Conservation (phyloP, 2,888 invertebrate species). For the Lasioglossum vierecki region DNA sequence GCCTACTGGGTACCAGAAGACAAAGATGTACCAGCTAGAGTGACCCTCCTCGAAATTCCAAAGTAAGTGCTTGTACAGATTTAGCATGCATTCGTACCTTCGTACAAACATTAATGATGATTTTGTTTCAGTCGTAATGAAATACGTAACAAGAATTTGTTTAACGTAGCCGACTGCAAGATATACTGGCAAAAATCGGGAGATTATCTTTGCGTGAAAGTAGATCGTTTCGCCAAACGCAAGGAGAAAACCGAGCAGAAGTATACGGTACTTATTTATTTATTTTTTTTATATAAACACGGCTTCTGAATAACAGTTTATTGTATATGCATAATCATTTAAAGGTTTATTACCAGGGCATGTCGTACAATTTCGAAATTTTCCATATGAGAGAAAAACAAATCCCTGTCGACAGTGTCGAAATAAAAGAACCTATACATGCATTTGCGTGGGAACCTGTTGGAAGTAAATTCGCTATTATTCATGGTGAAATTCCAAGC, state of each 20-base stretch:
- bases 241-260: conserved; percentile 97
- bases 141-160: conserved; percentile 96
- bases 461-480: conserved; percentile 97
- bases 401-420: conserved; percentile 98
- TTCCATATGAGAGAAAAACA: conserved; percentile 99
- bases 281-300: background rate
- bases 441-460: conserved; percentile 99
- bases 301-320: background rate
- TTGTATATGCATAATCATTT: conserved; percentile 10
- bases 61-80: conserved; percentile 83
- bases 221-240: conserved; percentile 94
- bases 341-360: conserved; percentile 85
- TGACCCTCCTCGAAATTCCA: conserved; percentile 96
- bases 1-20: conserved; percentile 99
- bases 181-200: conserved; percentile 99
- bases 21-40: conserved; percentile 97
- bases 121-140: conserved; percentile 88
- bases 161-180: conserved; percentile 99
- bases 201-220: conserved; percentile 98
- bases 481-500: conserved; percentile 95
- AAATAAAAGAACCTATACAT: conserved; percentile 96
- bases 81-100: background rate
- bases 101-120: conserved; percentile 16
- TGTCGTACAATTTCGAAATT: conserved; percentile 99
- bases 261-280: conserved; percentile 88